Evolutionary conservation across 2,888 invertebrate species (phyloP), one percentile per base, ranked within the genome.

Genomic region (Euplexia lucipara): DNA sequence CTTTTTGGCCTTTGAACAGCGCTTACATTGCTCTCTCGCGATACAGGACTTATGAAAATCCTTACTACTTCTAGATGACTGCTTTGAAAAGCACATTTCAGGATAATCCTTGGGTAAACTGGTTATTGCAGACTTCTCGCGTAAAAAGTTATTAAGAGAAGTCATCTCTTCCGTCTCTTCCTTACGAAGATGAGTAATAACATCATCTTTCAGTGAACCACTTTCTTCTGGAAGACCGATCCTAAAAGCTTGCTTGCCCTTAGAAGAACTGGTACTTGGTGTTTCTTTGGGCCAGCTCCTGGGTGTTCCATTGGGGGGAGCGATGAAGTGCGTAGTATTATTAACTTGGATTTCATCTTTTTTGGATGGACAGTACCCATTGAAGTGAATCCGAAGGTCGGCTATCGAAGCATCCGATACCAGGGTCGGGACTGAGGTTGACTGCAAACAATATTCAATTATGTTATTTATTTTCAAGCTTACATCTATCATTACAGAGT

Each of bases 341-440:
- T 48, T n/a, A n/a, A n/a, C n/a, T 53, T 26, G 20, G 12, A 34
- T 67, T 1, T 30, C 14, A 18, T 49, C 9, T 12, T 74, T 44
- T 20, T 61, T 64, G 6, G 32, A 39, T n/a, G 52, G 26, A 39
- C 47, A 20, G 59, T 61, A 61, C 54, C n/a, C 54, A 12, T 51
- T 67, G 22, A 62, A 51, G 3, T 59, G 41, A 9, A 22, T 41
- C 39, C 67, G 39, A 6, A 63, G 58, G 34, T 71, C 68, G 8
- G 45, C 56, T 42, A 70, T 34, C 12, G 81, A 81, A 9, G 41
- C 60, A 6, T 81, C 81, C 22, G 83, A 81, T 20, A 78, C 59
- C 51, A 73, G 39, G 10, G 48, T 61, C 7, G 83, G 73, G 4
- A 69, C 51, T 26, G 81, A 78, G 32, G 64, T 65, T 12, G 73